These are phyloP conservation scores for Drosophila recens DNA, from an alignment of 2,888 invertebrate species.

Conservation along the genomic window DNA sequence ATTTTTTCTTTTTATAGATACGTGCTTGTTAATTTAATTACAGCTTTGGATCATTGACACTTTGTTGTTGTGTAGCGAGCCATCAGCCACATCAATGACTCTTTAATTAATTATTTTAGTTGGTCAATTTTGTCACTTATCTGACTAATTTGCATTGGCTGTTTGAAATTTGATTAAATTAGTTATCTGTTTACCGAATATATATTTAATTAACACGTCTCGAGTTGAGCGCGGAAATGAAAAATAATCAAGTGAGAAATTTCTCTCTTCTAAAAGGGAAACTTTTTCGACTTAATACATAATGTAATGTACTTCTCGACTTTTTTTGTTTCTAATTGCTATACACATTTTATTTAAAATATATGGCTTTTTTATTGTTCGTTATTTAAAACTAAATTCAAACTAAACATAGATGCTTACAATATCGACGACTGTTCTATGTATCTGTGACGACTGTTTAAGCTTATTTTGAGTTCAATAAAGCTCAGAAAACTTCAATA, in stretches of 20 bases:
- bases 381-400: too few relatives aligned
- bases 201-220: background rate
- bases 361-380: too few relatives aligned
- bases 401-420: background rate
- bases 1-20: slow-evolving; percentile 15
- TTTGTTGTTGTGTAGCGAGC: slow-evolving; percentile 18
- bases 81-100: slow-evolving; percentile 46
- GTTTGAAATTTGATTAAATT: slow-evolving; percentile 10
- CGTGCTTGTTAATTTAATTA: slow-evolving; percentile 66
- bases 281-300: too few relatives aligned
- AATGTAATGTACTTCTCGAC: too few relatives aligned
- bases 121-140: slow-evolving; percentile 21
- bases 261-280: background rate
- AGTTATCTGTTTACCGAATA: background rate
- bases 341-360: too few relatives aligned
- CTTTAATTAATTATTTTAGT: slow-evolving; percentile 63
- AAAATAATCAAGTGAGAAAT: background rate
- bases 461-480: background rate
- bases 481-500: background rate
- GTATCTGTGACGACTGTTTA: background rate
- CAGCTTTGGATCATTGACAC: slow-evolving; percentile 52
- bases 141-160: slow-evolving; percentile 20
- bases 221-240: too few relatives aligned
- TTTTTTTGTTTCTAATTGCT: too few relatives aligned
- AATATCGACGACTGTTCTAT: background rate